Conservation (phyloP, 2,797 vertebrate species). For the Chelmon rostratus region DNA sequence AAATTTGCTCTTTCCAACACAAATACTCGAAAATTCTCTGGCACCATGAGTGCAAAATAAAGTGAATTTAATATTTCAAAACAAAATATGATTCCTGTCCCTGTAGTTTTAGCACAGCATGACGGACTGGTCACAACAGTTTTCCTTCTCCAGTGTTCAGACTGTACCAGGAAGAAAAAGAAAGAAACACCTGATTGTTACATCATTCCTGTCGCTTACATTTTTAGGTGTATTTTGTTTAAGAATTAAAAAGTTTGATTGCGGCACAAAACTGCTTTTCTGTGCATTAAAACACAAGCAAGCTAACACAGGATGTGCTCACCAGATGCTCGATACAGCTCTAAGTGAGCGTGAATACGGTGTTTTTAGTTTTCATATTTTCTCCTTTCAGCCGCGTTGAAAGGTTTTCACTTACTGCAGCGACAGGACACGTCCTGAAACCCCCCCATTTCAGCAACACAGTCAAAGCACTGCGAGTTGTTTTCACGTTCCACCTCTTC, state of each 20-base stretch:
- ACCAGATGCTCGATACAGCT: slow-evolving; percentile 58
- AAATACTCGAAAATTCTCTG: background rate
- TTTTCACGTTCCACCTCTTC: slow-evolving; percentile 11
- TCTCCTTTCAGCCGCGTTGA: slow-evolving; percentile 78
- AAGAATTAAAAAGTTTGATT: background rate
- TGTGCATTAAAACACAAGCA: background rate
- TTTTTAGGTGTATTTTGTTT: background rate
- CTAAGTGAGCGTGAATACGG: slow-evolving; percentile 51
- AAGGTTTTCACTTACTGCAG: slow-evolving; percentile 75
- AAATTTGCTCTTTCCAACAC: background rate
- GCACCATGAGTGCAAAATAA: background rate
- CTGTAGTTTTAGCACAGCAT: slow-evolving; percentile 16
- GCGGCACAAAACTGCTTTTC: background rate
- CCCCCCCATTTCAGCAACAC: slow-evolving; percentile 1
- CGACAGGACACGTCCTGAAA: slow-evolving; percentile 26
- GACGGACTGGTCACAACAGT: background rate
- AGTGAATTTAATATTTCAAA: slow-evolving; percentile 16
- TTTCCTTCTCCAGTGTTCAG: background rate
- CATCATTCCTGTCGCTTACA: slow-evolving; percentile 7
- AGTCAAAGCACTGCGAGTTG: slow-evolving; percentile 26
- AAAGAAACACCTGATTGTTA: background rate
- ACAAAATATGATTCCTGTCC: slow-evolving; percentile 13
- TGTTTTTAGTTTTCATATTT: slow-evolving; percentile 84
- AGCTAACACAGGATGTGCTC: slow-evolving; percentile 20
- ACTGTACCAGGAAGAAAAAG: slow-evolving; percentile 4